Conservation (phyloP, 1,140 invertebrate genomes). For the Delia radicum region DNA sequence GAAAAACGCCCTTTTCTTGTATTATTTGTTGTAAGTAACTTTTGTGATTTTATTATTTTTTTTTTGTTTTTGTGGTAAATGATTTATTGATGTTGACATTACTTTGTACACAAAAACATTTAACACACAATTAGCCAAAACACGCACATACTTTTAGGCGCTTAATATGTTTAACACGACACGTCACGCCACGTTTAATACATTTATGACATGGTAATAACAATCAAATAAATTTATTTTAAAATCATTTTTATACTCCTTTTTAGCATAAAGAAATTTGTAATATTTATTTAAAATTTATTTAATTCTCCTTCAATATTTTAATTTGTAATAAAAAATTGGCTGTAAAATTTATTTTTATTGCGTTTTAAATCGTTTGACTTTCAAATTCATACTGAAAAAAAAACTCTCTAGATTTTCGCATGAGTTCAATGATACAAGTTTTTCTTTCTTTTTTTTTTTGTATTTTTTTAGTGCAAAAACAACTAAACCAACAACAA, state of each 20-base stretch:
- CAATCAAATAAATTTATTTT: not conserved
- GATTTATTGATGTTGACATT: not conserved
- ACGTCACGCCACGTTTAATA: not conserved
- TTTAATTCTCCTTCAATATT: not conserved
- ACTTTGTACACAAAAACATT: not conserved
- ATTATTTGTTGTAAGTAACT: not conserved
- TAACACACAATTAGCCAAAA: not conserved
- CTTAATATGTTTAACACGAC: not conserved
- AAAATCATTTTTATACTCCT: too few relatives aligned
- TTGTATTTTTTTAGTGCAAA: not conserved
- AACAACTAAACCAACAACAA: not conserved
- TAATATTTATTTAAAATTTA: not conserved
- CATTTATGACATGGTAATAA: not conserved
- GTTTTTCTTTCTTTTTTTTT: not conserved
- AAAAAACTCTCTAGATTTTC: not conserved
- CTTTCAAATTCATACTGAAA: not conserved
- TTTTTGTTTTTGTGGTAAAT: not conserved
- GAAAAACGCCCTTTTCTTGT: not conserved
- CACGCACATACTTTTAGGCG: constrained; percentile 3
- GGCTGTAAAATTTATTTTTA: constrained; percentile 3
- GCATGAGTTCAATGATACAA: not conserved
- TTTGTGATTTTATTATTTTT: not conserved
- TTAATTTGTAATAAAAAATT: not conserved
- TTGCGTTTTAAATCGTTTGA: not conserved
- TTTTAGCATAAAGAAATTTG: not conserved